Conservation (phyloP, 1,140 invertebrate species). For the Gonioctena quinquepunctata region DNA sequence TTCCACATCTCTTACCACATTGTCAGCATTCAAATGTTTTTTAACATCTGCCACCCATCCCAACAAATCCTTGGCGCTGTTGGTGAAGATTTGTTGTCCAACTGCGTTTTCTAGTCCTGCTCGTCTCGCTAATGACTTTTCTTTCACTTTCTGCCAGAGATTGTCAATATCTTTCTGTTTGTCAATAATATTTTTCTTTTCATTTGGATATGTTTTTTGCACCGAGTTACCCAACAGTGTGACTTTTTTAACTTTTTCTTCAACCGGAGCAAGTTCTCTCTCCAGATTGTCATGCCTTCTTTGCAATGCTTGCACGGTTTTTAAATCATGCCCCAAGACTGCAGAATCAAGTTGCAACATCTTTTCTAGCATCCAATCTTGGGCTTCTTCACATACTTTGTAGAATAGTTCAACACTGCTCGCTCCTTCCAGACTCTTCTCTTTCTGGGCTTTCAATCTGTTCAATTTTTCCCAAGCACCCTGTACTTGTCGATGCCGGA, state of each 20-base stretch:
- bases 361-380: conserved; percentile 94
- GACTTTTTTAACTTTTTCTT: conserved; percentile 86
- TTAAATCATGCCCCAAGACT: conserved; percentile 80
- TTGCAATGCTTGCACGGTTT: conserved; percentile 89
- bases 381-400: conserved; percentile 89
- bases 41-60: conserved; percentile 80
- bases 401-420: conserved; percentile 91
- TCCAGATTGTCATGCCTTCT: conserved; percentile 88
- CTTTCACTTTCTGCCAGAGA: conserved; percentile 86
- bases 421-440: conserved; percentile 83
- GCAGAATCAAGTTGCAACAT: conserved; percentile 81
- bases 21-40: conserved; percentile 80
- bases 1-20: conserved; percentile 82
- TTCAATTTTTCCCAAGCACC: conserved; percentile 88
- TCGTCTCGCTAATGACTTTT: conserved; percentile 79
- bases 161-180: conserved; percentile 84
- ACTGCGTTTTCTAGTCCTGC: conserved; percentile 88
- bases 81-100: conserved; percentile 92
- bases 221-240: conserved; percentile 82
- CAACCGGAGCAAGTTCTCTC: conserved; percentile 84
- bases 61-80: conserved; percentile 78
- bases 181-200: conserved; percentile 81
- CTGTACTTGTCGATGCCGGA: conserved; percentile 81
- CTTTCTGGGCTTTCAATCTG: conserved; percentile 85
- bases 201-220: conserved; percentile 88